Conservation (phyloP, 2,113 vertebrate genomes). For the Cathartes aura region DNA sequence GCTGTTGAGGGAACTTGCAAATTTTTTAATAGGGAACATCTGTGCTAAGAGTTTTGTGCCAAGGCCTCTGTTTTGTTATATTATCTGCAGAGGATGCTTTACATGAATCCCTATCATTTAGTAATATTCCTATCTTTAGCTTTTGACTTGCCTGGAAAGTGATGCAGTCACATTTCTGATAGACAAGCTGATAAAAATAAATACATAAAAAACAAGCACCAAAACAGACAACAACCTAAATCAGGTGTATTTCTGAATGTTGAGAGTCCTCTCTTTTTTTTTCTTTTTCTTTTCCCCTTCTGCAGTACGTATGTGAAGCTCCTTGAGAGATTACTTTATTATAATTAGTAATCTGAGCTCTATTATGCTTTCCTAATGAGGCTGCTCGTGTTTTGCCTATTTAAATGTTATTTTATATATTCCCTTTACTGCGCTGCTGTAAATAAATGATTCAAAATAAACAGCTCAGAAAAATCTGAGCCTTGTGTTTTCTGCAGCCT, state of each 20-base stretch:
- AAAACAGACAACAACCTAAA: background rate
- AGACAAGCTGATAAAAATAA: background rate
- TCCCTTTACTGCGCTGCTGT: conserved; percentile 1
- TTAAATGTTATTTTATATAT: conserved; percentile 27
- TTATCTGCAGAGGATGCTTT: background rate
- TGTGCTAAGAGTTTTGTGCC: background rate
- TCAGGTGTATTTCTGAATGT: background rate
- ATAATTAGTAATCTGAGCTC: conserved; percentile 56
- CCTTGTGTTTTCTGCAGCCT: background rate
- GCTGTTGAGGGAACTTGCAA: background rate
- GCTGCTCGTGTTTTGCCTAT: conserved; percentile 37
- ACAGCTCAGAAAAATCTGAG: background rate
- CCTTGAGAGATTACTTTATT: conserved; percentile 49
- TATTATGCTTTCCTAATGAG: conserved; percentile 49
- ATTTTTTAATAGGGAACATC: background rate
- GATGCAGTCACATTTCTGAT: background rate
- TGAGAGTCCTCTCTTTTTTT: background rate
- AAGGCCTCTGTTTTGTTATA: background rate
- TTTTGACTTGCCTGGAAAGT: background rate
- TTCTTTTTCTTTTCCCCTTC: background rate
- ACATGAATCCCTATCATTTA: background rate
- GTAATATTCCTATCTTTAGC: background rate
- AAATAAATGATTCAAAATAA: background rate
- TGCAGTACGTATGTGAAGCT: background rate
- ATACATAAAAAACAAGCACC: background rate